Conservation (phyloP, 2,797 vertebrate genomes). For the Manis javanica region DNA sequence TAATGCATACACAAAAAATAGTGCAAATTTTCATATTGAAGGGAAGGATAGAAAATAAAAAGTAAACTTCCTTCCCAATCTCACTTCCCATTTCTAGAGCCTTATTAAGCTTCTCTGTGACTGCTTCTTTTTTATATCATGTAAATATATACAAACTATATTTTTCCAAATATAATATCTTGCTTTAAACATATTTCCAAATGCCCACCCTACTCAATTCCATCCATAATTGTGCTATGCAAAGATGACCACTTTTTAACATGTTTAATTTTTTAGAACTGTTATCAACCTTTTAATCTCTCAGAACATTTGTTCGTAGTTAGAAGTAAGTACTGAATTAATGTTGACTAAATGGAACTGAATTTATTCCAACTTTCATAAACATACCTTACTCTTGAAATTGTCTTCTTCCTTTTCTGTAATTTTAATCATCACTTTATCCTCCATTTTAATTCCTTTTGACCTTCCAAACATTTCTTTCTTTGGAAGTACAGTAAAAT, state of each 20-base stretch:
- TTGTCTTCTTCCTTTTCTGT: neutral
- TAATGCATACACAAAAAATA: neutral
- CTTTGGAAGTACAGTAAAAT: conserved; percentile 12
- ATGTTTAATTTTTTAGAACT: conserved; percentile 7
- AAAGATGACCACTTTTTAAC: conserved; percentile 11
- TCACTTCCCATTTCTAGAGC: neutral
- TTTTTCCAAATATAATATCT: neutral
- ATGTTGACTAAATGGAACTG: neutral
- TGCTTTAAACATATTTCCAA: conserved; percentile 30
- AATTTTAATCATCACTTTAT: neutral
- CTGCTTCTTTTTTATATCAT: neutral
- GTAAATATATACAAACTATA: neutral
- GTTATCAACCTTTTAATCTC: neutral
- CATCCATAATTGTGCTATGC: neutral
- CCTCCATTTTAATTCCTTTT: neutral
- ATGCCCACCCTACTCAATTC: neutral
- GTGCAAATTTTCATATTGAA: neutral
- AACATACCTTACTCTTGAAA: neutral
- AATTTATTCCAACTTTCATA: neutral
- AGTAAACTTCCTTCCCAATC: neutral
- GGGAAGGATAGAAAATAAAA: conserved; percentile 8
- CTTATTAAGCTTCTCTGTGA: conserved; percentile 5
- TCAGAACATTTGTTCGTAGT: neutral
- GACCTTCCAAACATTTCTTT: neutral
- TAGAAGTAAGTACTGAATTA: neutral